Percentiles rank a stretch among this genome's conserved stretches.
These are phyloP conservation scores for Pomatorhinus ruficollis DNA, from an alignment of 2,113 vertebrate genomes.

Conservation along the genomic window DNA sequence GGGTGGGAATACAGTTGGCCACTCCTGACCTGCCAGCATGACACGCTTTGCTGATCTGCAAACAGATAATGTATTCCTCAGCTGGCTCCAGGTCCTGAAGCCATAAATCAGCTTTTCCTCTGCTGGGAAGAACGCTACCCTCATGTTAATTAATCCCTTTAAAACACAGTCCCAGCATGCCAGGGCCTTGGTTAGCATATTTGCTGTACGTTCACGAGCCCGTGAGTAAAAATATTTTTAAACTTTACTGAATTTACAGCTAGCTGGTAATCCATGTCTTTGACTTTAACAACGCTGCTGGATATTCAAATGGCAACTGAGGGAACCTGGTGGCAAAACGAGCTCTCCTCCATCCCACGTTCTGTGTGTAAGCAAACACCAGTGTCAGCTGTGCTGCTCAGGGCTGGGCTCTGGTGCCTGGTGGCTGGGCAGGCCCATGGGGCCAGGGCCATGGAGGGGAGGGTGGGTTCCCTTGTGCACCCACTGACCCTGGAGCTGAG, in stretches of 20 bases:
- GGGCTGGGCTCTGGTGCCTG: fast-evolving
- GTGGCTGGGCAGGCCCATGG: fast-evolving
- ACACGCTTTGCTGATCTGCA: neutral
- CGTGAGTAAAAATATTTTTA: neutral
- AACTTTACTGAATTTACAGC: neutral
- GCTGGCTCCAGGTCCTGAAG: neutral
- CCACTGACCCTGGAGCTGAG: neutral
- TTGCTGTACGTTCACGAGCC: neutral
- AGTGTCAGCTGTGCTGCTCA: fast-evolving
- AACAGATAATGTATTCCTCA: neutral
- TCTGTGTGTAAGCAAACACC: neutral
- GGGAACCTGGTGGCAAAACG: fast-evolving
- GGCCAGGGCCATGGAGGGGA: neutral
- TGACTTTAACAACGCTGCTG: neutral
- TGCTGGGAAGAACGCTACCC: fast-evolving
- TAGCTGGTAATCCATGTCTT: neutral
- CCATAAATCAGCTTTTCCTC: neutral
- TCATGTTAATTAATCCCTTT: constrained; percentile 2
- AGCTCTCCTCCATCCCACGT: fast-evolving
- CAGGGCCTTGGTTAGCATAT: neutral
- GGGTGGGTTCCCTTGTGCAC: neutral
- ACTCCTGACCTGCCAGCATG: neutral
- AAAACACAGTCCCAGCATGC: neutral
- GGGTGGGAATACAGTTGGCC: neutral
- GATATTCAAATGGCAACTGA: neutral